Conservation (phyloP, 2,888 invertebrate species). For the Drosophila meridiana region DNA sequence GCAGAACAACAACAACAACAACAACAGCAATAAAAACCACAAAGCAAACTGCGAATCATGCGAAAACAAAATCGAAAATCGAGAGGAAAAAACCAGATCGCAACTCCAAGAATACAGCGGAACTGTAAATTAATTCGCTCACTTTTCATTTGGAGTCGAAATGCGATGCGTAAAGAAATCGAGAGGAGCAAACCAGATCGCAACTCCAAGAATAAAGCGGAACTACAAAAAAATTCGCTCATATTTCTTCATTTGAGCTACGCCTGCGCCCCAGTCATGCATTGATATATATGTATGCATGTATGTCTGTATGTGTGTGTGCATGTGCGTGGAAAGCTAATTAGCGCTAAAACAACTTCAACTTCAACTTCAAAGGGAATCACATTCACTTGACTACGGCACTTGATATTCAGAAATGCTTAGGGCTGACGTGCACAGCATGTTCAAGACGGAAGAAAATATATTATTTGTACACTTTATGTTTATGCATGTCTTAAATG, state of each 20-base stretch:
- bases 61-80: constrained; percentile 55
- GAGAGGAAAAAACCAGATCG: constrained; percentile 61
- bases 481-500: constrained; percentile 11
- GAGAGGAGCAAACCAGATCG: constrained; percentile 58
- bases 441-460: constrained; percentile 2
- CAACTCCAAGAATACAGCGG: constrained; percentile 30
- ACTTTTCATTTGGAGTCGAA: constrained; percentile 4
- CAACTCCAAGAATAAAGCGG: constrained; percentile 30
- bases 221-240: constrained; percentile 8
- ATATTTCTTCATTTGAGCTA: constrained; percentile 24
- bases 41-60: constrained; percentile 36
- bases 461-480: constrained; percentile 6
- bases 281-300: background rate
- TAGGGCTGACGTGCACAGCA: constrained; percentile 10
- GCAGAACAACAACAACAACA: constrained; percentile 29
- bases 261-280: constrained; percentile 41
- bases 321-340: constrained; percentile 39
- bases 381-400: constrained; percentile 28
- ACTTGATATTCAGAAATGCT: constrained; percentile 27
- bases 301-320: background rate
- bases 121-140: constrained; percentile 14
- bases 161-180: constrained; percentile 30
- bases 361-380: constrained; percentile 8
- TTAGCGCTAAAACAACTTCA: constrained; percentile 32
- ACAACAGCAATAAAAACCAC: constrained; percentile 7